These are phyloP conservation scores for Agelastica alni DNA, from an alignment of 2,888 invertebrate genomes.

Conservation along the genomic window DNA sequence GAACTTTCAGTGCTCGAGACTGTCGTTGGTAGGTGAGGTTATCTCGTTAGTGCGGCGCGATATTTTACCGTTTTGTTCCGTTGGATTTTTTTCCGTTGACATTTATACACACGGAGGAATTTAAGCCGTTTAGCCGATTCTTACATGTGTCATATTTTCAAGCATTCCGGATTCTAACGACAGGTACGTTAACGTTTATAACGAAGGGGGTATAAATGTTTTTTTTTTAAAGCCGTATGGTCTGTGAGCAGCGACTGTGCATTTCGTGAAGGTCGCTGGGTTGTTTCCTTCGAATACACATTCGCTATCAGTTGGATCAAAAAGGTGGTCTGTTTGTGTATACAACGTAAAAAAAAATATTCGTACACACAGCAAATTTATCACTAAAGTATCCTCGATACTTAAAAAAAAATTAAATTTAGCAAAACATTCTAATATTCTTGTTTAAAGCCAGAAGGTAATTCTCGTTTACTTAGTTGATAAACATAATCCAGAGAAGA, in stretches of 20 bases:
- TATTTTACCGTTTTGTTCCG: conserved; percentile 31
- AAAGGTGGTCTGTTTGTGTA: too few relatives aligned
- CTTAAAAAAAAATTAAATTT: too few relatives aligned
- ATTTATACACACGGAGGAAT: conserved; percentile 6
- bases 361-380: too few relatives aligned
- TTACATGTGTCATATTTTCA: conserved; percentile 12
- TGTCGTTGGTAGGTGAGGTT: conserved; percentile 24
- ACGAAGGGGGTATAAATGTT: too few relatives aligned
- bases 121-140: neutral
- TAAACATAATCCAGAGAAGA: too few relatives aligned
- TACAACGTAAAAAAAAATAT: too few relatives aligned
- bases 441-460: too few relatives aligned
- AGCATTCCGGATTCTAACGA: conserved; percentile 6
- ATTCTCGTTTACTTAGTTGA: too few relatives aligned
- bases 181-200: conserved; percentile 9
- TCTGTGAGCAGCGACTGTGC: conserved; percentile 3
- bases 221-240: conserved; percentile 12
- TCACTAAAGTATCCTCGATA: too few relatives aligned
- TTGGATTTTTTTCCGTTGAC: conserved; percentile 4
- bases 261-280: conserved; percentile 19
- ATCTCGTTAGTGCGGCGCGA: conserved; percentile 31
- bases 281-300: too few relatives aligned
- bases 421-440: too few relatives aligned
- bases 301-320: too few relatives aligned
- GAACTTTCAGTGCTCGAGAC: conserved; percentile 42